Evolutionary conservation across 2,113 vertebrate species (phyloP).

Genomic region (Chauna torquata): DNA sequence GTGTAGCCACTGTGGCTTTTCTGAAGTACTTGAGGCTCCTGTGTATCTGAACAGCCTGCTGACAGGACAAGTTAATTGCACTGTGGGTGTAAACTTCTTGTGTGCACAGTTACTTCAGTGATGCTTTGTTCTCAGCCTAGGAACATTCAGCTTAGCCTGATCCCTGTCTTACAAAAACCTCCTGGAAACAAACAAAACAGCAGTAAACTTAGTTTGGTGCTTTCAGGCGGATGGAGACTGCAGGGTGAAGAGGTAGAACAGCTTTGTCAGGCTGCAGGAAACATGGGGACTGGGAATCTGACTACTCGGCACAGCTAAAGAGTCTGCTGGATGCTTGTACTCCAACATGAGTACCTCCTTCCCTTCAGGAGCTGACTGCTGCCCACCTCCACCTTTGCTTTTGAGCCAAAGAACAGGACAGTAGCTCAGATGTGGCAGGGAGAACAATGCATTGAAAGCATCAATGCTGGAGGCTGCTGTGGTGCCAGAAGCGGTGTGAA

Average conservation of each 20-base stretch:
- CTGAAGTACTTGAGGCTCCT: rapidly evolving
- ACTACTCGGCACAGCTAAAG: not conserved
- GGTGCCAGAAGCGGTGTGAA: not conserved
- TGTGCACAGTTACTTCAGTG: rapidly evolving
- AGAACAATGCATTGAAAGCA: not conserved
- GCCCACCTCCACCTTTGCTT: not conserved
- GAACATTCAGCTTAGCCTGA: not conserved
- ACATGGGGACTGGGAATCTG: too few relatives aligned
- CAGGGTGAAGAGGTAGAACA: not conserved
- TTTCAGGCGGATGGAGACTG: not conserved
- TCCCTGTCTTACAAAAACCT: not conserved
- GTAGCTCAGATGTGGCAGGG: not conserved
- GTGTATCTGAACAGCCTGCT: not conserved
- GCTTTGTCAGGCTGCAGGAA: not conserved
- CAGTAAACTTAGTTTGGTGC: not conserved
- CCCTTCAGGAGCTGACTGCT: rapidly evolving
- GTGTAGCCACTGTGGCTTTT: not conserved
- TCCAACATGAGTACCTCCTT: rapidly evolving
- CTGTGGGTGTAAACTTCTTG: not conserved
- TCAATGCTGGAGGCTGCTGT: not conserved
- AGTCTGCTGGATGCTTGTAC: not conserved
- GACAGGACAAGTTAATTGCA: not conserved
- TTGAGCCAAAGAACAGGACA: not conserved
- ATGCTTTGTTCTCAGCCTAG: not conserved
- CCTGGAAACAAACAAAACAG: not conserved